phyloP scores from a whole-genome alignment of 2,888 invertebrate species.

The Oscheius onirici region DNA sequence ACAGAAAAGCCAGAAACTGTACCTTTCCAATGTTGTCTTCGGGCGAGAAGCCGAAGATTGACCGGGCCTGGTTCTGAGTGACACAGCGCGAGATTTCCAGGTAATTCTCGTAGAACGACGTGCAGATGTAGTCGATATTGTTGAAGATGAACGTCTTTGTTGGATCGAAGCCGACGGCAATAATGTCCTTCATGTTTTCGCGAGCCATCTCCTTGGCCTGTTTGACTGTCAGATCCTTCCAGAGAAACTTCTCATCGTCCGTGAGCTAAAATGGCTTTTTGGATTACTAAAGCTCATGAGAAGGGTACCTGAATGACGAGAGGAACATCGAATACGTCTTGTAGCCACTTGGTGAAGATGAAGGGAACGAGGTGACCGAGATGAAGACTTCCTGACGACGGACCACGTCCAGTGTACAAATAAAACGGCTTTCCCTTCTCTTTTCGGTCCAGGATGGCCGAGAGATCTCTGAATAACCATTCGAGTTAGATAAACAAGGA shows the following conservation, averaged over 20 bases:
- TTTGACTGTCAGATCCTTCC: slow-evolving; percentile 87
- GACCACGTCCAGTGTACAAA: slow-evolving; percentile 96
- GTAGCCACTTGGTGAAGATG: slow-evolving; percentile 85
- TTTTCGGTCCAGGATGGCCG: slow-evolving; percentile 83
- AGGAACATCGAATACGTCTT: slow-evolving; percentile 94
- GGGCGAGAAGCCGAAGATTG: slow-evolving; percentile 96
- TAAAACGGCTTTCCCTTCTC: slow-evolving; percentile 94
- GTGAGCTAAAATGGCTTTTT: slow-evolving; percentile 79
- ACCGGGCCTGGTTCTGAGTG: slow-evolving; percentile 96
- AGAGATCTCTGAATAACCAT: slow-evolving; percentile 79
- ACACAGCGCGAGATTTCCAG: slow-evolving; percentile 90
- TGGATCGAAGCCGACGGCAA: slow-evolving; percentile 92
- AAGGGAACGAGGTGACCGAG: slow-evolving; percentile 97
- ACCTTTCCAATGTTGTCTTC: slow-evolving; percentile 91
- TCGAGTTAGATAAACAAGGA: not conserved
- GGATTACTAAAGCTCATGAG: not conserved
- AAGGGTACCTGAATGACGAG: slow-evolving; percentile 81
- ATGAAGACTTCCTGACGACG: slow-evolving; percentile 80
- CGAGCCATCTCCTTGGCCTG: slow-evolving; percentile 84
- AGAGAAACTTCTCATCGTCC: slow-evolving; percentile 96
- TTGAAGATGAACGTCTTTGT: slow-evolving; percentile 97
- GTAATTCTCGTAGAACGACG: slow-evolving; percentile 92
- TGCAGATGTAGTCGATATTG: slow-evolving; percentile 90
- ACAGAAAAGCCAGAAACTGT: not conserved
- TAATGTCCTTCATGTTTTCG: slow-evolving; percentile 96